Evolutionary conservation across 2,113 vertebrate species (phyloP).

Genomic region (Epinephelus cyanopodus): DNA sequence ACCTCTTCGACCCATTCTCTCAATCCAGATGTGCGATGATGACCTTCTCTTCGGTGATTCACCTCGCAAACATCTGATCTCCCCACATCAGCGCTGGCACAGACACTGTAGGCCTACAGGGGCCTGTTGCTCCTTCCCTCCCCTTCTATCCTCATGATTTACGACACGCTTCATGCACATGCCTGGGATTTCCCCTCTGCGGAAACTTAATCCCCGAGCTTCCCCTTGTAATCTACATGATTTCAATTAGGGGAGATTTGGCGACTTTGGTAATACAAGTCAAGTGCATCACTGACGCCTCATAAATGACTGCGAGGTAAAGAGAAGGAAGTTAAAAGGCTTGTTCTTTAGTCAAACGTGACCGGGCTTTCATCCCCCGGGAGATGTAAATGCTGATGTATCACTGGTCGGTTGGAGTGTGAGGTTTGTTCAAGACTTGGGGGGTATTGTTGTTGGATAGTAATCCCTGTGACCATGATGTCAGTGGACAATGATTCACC

Average conservation of each 20-base stretch:
- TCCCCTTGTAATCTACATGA: constrained; percentile 66
- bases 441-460: constrained; percentile 64
- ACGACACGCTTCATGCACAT: constrained; percentile 62
- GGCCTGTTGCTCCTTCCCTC: constrained; percentile 33
- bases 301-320: constrained; percentile 61
- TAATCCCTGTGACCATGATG: constrained; percentile 66
- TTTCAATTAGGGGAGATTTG: constrained; percentile 78
- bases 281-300: constrained; percentile 72
- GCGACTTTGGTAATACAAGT: constrained; percentile 60
- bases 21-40: constrained; percentile 51
- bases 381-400: constrained; percentile 53
- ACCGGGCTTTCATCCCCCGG: constrained; percentile 34
- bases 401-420: constrained; percentile 35
- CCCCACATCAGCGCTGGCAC: constrained; percentile 27
- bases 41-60: constrained; percentile 42
- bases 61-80: constrained; percentile 46
- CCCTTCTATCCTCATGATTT: constrained; percentile 59
- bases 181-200: constrained; percentile 65
- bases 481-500: constrained; percentile 78
- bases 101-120: constrained; percentile 39
- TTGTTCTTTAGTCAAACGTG: constrained; percentile 41
- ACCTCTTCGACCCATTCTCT: constrained; percentile 1
- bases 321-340: constrained; percentile 40
- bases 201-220: constrained; percentile 63
- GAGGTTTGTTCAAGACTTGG: constrained; percentile 55